Conservation (phyloP, 2,113 vertebrate genomes). For the Odobenus rosmarus region DNA sequence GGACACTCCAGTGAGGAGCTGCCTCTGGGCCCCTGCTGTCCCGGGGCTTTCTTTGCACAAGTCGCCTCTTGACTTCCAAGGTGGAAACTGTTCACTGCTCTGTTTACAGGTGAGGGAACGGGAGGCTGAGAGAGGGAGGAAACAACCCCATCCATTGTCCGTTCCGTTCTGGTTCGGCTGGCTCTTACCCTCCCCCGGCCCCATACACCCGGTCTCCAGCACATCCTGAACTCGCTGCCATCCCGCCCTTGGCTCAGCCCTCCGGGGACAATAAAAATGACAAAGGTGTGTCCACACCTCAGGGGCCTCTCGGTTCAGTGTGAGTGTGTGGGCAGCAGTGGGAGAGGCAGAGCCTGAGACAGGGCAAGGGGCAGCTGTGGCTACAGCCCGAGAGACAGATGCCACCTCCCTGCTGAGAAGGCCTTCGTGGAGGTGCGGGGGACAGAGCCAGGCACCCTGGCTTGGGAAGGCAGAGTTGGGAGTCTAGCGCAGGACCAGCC, state of each 20-base stretch:
- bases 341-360: not conserved
- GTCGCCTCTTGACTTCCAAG: not conserved
- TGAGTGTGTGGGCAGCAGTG: not conserved
- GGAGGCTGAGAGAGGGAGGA: not conserved
- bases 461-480: not conserved
- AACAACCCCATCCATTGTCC: fast-evolving
- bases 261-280: not conserved
- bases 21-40: not conserved
- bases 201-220: not conserved
- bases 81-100: not conserved
- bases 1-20: not conserved
- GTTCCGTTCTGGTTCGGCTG: no score
- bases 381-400: not conserved
- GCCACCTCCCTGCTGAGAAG: not conserved
- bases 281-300: not conserved
- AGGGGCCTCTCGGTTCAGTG: not conserved
- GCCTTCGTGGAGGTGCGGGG: not conserved
- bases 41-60: not conserved
- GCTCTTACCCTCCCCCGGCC: fast-evolving
- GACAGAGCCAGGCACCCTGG: not conserved
- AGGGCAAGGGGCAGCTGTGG: not conserved
- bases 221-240: not conserved
- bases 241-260: not conserved
- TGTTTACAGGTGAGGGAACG: not conserved
- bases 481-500: not conserved